phyloP scores from a whole-genome alignment of 2,888 invertebrate species.

The Flexamia atlantica region DNA sequence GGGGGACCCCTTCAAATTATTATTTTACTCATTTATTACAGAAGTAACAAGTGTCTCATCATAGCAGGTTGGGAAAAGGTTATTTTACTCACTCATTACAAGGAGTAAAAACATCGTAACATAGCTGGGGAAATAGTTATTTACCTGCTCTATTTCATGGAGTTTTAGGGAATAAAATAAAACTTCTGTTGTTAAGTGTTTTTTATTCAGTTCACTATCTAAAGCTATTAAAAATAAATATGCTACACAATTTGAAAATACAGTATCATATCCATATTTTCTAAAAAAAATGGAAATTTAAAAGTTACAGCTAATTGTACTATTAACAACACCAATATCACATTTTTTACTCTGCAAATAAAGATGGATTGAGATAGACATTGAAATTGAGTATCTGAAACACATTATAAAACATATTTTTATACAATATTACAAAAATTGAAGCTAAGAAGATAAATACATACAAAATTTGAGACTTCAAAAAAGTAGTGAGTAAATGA shows the following conservation, averaged over 20 bases:
- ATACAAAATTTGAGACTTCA: too few species aligned
- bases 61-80: too few species aligned
- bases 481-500: neutral
- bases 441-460: neutral
- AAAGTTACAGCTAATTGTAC: constrained; percentile 8
- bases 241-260: neutral
- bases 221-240: neutral
- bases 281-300: neutral
- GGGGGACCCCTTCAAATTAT: too few species aligned
- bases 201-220: neutral
- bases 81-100: too few species aligned
- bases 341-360: neutral
- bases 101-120: too few species aligned
- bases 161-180: neutral
- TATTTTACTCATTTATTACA: too few species aligned
- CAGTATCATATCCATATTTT: neutral
- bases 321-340: neutral
- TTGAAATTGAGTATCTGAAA: too few species aligned
- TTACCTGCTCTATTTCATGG: too few species aligned
- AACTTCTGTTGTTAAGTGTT: neutral
- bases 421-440: too few species aligned
- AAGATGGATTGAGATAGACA: neutral
- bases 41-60: too few species aligned
- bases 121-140: too few species aligned
- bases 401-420: too few species aligned